Conservation (phyloP, 2,113 vertebrate genomes). For the Paratilapia polleni region DNA sequence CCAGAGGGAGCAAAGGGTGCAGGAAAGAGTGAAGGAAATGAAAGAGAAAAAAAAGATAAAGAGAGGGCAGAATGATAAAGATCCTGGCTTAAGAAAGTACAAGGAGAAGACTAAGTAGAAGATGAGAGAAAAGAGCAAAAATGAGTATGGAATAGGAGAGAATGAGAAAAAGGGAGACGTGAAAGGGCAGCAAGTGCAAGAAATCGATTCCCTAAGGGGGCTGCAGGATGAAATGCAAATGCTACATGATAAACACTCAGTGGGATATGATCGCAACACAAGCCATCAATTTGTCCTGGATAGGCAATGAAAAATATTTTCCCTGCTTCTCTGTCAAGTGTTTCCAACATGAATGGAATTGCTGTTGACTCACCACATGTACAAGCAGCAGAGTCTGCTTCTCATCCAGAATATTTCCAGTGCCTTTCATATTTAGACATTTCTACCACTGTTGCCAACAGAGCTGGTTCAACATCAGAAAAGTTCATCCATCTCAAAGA, state of each 20-base stretch:
- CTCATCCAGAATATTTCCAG: conserved; percentile 5
- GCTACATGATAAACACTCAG: conserved; percentile 67
- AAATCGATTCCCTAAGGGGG: conserved; percentile 69
- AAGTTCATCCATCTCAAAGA: not conserved
- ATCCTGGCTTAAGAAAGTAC: conserved; percentile 8
- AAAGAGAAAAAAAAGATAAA: conserved; percentile 25
- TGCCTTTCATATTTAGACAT: not conserved
- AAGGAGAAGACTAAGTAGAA: conserved; percentile 5
- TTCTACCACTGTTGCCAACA: not conserved
- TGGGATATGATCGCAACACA: conserved; percentile 41
- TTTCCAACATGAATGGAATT: conserved; percentile 42
- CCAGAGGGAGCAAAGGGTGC: conserved; percentile 1
- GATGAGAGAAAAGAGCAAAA: conserved; percentile 9
- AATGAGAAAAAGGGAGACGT: conserved; percentile 44
- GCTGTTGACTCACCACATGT: conserved; percentile 26
- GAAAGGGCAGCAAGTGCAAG: conserved; percentile 59
- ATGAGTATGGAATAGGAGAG: conserved; percentile 5
- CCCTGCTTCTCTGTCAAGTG: conserved; percentile 29
- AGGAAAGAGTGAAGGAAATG: conserved; percentile 16
- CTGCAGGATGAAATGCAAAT: conserved; percentile 65
- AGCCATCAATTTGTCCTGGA: conserved; percentile 65
- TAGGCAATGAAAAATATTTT: conserved; percentile 61
- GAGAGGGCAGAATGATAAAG: conserved; percentile 3
- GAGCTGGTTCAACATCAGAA: not conserved
- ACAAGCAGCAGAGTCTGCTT: not conserved